Evolutionary conservation across 2,113 vertebrate species (phyloP).

Genomic region (Tangachromis dhanisi): DNA sequence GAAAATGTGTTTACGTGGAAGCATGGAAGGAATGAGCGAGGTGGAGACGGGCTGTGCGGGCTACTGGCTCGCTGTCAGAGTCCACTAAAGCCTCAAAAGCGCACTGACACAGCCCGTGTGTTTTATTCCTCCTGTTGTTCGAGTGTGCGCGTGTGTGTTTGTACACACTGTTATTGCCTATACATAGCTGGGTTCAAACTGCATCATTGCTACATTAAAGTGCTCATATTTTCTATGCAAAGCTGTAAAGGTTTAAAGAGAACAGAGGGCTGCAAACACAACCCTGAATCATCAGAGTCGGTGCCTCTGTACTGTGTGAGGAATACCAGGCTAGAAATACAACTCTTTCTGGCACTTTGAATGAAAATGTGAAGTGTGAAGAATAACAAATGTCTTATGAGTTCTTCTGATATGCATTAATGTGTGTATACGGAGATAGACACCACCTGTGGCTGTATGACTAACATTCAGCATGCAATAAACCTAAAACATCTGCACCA

Average conservation of each 20-base stretch:
- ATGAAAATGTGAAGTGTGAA: not conserved
- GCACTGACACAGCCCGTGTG: not conserved
- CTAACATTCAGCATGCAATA: not conserved
- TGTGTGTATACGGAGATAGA: not conserved
- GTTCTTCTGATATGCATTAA: not conserved
- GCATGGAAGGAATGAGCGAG: not conserved
- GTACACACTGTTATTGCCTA: not conserved
- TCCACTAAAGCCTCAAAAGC: conserved; percentile 17
- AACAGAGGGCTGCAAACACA: not conserved
- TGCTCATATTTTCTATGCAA: fast-evolving
- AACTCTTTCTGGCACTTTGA: not conserved
- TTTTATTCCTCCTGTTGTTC: not conserved
- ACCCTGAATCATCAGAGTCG: not conserved
- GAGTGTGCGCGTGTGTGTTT: not conserved
- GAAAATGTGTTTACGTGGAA: not conserved
- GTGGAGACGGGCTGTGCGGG: fast-evolving
- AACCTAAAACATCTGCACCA: not conserved
- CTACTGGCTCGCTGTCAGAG: not conserved
- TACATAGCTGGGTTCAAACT: not conserved
- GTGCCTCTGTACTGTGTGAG: not conserved
- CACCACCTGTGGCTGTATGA: not conserved
- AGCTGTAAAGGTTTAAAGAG: not conserved
- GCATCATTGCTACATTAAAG: not conserved
- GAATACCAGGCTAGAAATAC: not conserved
- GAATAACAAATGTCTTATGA: not conserved